Evolutionary conservation across 2,888 invertebrate species (phyloP).

Genomic region (Mythimna albipuncta): DNA sequence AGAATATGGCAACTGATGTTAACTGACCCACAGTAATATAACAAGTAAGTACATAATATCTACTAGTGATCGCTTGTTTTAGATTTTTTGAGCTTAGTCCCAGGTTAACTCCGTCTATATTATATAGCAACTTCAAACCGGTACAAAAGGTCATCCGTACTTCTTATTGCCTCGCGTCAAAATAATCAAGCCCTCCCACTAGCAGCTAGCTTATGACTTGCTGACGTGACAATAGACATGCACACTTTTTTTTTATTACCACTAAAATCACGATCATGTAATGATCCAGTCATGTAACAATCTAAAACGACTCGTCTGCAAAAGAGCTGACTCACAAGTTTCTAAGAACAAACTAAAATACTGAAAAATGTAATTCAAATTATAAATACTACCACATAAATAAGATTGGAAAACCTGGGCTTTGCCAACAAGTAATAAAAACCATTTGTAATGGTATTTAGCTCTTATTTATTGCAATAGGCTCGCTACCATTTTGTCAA

Average conservation of each 20-base stretch:
- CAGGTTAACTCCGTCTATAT: neutral
- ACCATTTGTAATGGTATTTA: conserved; percentile 41
- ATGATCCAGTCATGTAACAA: conserved; percentile 12
- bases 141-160: neutral
- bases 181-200: too few species aligned
- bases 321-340: conserved; percentile 3
- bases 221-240: neutral
- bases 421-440: conserved; percentile 57
- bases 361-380: conserved; percentile 20
- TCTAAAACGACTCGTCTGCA: neutral
- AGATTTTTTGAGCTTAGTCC: too few species aligned
- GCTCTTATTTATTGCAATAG: conserved; percentile 44
- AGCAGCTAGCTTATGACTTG: too few species aligned
- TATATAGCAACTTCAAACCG: neutral
- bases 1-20: too few species aligned
- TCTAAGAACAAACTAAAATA: conserved; percentile 5
- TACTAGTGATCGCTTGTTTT: too few species aligned
- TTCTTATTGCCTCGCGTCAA: too few species aligned
- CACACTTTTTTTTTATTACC: neutral
- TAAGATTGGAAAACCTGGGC: conserved; percentile 28
- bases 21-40: too few species aligned
- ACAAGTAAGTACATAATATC: too few species aligned
- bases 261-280: neutral
- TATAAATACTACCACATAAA: conserved; percentile 44
- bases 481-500: conserved; percentile 9